Evolutionary conservation across 2,888 invertebrate genomes (phyloP), one percentile per base, ranked within the genome.

Genomic region (Rhamnusium bicolor): DNA sequence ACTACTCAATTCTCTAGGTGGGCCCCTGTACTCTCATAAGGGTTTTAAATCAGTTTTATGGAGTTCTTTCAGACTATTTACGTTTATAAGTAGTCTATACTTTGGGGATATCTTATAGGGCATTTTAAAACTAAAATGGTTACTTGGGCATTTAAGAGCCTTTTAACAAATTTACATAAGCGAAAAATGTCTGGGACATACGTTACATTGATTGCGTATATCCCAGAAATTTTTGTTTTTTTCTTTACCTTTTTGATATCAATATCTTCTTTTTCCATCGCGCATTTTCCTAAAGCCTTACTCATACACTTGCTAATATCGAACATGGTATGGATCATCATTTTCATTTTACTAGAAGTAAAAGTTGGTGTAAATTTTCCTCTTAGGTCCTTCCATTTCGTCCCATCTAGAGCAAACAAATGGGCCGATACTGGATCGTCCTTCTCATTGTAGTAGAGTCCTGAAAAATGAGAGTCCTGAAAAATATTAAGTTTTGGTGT

Each of bases 371-470:
- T 51, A 1, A 0, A 88, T 86, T 92, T 92, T 0, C 87, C 75
- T 24, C 93, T 88, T 21, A 92, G 82, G 19, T 86, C 88, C 79
- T 89, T 91, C 93, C 94, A 94, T 19, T 89, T 86, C 12, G 89
- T 85, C 0, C 90, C 91, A 47, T 88, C 87, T 32, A 90, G 80
- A 72, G 89, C 87, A 78, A 92, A 91, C 1, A 93, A 83, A 81
- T 91, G 90, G 0, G 88, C 90, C 0, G 91, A 89, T 16, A 86
- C 27, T 0, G 85, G 85, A 70, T 85, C 85, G 16, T 56, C 63
- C 27, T 81, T 78, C 68, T 84, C 83, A 65, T 85, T 81, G 19
- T 76, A 72, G 47, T 82, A 80, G 19, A 82, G 72, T 8, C 84
- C 84, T 27, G 60, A 69, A n/a, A 60, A 27, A 3, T 69, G 69